These are phyloP conservation scores for Iselma pallidipennis DNA, from an alignment of 2,888 invertebrate genomes.

Conservation along the genomic window DNA sequence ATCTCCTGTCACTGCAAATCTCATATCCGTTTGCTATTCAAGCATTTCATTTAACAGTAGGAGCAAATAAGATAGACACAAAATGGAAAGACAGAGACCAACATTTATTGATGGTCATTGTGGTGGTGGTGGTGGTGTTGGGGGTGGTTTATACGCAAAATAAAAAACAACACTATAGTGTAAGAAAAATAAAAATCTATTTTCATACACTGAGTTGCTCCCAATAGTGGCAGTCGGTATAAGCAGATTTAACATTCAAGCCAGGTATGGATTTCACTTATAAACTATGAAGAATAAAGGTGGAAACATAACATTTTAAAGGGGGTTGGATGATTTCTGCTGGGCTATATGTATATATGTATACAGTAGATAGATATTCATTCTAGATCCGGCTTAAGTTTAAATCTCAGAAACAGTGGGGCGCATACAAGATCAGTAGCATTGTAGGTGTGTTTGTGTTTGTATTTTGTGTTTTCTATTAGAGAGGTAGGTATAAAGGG, in stretches of 20 bases:
- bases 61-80: background rate
- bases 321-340: too few species aligned
- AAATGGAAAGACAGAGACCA: conserved; percentile 6
- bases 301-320: conserved; percentile 14
- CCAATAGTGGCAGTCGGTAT: too few species aligned
- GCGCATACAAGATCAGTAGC: conserved; percentile 19
- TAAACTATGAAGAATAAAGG: too few species aligned
- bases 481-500: background rate
- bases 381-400: conserved; percentile 24
- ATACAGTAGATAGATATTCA: conserved; percentile 9
- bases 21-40: conserved; percentile 18
- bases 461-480: too few species aligned
- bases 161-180: too few species aligned
- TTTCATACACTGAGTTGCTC: too few species aligned
- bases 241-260: conserved; percentile 19
- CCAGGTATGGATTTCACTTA: conserved; percentile 21
- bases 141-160: conserved; percentile 2
- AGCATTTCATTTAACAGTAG: background rate
- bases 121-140: too few species aligned
- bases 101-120: too few species aligned
- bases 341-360: too few species aligned
- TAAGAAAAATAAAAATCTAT: too few species aligned
- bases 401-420: conserved; percentile 22
- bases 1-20: conserved; percentile 26
- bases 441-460: background rate